A percentile compares a stretch with the other conserved stretches of the same genome.
phyloP scores from a whole-genome alignment of 2,797 vertebrate genomes.

The Enteromius anoplus region DNA sequence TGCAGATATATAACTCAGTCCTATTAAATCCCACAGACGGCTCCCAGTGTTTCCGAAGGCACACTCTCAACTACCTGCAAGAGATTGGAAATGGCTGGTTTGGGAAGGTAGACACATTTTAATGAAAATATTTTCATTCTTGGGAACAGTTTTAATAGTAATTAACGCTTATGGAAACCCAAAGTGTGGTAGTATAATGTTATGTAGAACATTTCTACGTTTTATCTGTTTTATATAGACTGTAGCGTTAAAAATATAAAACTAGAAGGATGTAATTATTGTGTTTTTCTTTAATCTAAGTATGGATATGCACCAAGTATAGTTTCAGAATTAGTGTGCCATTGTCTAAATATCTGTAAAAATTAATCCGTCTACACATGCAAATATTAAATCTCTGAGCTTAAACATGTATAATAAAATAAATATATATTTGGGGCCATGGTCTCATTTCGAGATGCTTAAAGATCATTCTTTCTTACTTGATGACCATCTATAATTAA shows the following conservation, averaged over 20 bases:
- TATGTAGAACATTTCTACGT: not conserved
- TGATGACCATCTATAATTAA: slow-evolving; percentile 37
- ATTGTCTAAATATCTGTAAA: not conserved
- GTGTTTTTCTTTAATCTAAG: not conserved
- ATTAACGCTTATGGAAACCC: not conserved
- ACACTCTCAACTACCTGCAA: slow-evolving; percentile 90
- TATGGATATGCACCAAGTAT: not conserved
- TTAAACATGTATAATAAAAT: not conserved
- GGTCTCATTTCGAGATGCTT: slow-evolving; percentile 18
- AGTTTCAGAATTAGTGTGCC: not conserved
- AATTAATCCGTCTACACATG: not conserved
- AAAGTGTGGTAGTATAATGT: not conserved
- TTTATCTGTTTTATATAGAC: not conserved
- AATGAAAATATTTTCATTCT: not conserved
- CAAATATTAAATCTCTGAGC: not conserved
- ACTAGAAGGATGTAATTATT: not conserved
- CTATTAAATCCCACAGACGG: slow-evolving; percentile 67
- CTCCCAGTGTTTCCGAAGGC: slow-evolving; percentile 85
- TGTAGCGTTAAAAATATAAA: not conserved
- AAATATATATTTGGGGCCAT: not conserved
- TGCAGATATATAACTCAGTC: not conserved
- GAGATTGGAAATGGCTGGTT: slow-evolving; percentile 96
- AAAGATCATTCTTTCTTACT: slow-evolving; percentile 11
- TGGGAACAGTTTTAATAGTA: not conserved
- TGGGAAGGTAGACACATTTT: slow-evolving; percentile 80